phyloP scores from a whole-genome alignment of 2,888 invertebrate genomes.

The Platyscelio sp. region DNA sequence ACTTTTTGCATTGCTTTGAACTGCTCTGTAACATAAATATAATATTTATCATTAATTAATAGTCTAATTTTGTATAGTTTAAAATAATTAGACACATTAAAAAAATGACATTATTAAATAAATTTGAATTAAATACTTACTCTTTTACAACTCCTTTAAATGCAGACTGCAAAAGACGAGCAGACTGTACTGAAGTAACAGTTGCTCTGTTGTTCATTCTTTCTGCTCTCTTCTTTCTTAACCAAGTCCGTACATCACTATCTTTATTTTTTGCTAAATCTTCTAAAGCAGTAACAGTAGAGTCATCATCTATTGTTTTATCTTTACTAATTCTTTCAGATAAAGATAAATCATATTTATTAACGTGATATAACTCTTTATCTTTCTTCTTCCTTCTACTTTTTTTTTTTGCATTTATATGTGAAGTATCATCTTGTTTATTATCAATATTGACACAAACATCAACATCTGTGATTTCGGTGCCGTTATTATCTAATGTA shows the following conservation, averaged over 20 bases:
- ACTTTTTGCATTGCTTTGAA: too few species aligned
- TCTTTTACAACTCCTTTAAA: slow-evolving; percentile 86
- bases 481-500: slow-evolving; percentile 55
- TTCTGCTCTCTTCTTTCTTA: slow-evolving; percentile 86
- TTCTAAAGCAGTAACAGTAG: slow-evolving; percentile 72
- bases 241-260: slow-evolving; percentile 86
- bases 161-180: slow-evolving; percentile 86
- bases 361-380: slow-evolving; percentile 85
- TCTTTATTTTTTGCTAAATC: slow-evolving; percentile 80
- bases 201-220: slow-evolving; percentile 83
- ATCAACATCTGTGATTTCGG: slow-evolving; percentile 64
- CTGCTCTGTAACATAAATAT: too few species aligned
- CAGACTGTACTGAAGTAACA: slow-evolving; percentile 84
- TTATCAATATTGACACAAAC: slow-evolving; percentile 75
- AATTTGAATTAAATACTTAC: too few species aligned
- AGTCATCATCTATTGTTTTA: slow-evolving; percentile 75
- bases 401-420: slow-evolving; percentile 82
- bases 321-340: slow-evolving; percentile 81
- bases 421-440: slow-evolving; percentile 77
- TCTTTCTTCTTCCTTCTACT: slow-evolving; percentile 85
- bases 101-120: too few species aligned
- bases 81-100: too few species aligned
- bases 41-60: too few species aligned
- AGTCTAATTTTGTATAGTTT: too few species aligned
- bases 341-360: slow-evolving; percentile 79